Percentiles rank a stretch among this genome's conserved stretches.
These are phyloP conservation scores for Babylonia areolata DNA, from an alignment of 1,140 invertebrate species.

Conservation along the genomic window DNA sequence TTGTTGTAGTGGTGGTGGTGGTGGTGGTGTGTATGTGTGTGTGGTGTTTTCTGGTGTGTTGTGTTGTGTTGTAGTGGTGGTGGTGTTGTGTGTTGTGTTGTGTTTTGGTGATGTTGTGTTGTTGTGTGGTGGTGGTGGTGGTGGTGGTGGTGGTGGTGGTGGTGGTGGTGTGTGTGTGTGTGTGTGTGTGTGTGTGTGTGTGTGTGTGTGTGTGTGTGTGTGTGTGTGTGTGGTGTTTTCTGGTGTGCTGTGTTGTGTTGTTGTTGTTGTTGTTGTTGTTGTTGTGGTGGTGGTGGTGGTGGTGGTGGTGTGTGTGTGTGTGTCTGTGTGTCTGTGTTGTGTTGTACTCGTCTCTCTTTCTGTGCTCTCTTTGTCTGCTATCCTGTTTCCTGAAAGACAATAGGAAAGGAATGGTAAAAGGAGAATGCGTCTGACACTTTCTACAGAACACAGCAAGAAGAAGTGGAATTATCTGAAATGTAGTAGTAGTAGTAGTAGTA, in stretches of 20 bases:
- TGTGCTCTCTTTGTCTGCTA: too few relatives aligned
- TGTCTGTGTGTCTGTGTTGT: not conserved
- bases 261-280: too few relatives aligned
- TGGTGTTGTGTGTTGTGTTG: not conserved
- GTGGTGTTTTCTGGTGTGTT: not conserved
- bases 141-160: not conserved
- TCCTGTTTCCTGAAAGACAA: too few relatives aligned
- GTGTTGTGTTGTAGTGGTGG: not conserved
- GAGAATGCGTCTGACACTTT: too few relatives aligned
- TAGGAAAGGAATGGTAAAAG: too few relatives aligned
- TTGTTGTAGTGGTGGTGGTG: not conserved
- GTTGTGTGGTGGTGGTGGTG: not conserved
- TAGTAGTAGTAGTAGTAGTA: too few relatives aligned
- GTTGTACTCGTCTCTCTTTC: too few relatives aligned
- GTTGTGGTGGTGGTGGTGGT: too few relatives aligned
- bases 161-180: slow-evolving; percentile 8
- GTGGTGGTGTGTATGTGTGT: not conserved
- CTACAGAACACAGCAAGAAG: too few relatives aligned
- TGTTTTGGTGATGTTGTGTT: not conserved
- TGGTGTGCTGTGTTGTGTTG: not conserved
- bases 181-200: slow-evolving; percentile 3
- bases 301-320: not conserved
- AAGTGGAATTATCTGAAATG: too few relatives aligned
- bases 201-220: slow-evolving; percentile 16
- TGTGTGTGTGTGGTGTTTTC: not conserved